These are phyloP conservation scores for Platerodrilus igneus DNA, from an alignment of 2,888 invertebrate species.

Conservation along the genomic window DNA sequence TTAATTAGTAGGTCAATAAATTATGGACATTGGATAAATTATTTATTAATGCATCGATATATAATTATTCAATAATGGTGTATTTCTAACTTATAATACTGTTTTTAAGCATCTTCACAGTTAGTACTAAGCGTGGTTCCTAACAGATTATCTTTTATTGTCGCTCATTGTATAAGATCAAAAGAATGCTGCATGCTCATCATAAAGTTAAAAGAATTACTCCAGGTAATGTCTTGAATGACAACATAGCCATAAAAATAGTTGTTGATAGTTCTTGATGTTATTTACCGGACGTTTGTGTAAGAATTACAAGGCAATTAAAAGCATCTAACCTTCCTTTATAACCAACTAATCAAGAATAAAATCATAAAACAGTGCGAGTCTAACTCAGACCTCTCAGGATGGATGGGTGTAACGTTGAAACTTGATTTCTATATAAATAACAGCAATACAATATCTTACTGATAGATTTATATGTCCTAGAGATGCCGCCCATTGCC, in stretches of 20 bases:
- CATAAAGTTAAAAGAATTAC: conserved; percentile 10
- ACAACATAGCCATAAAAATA: conserved; percentile 9
- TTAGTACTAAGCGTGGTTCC: too few relatives aligned
- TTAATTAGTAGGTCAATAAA: too few relatives aligned
- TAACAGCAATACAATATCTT: conserved; percentile 49
- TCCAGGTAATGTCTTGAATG: conserved; percentile 8
- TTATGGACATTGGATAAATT: too few relatives aligned
- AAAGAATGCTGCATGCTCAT: too few relatives aligned
- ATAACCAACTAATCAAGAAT: conserved; percentile 27
- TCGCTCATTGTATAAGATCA: too few relatives aligned
- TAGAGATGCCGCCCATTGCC: conserved; percentile 45
- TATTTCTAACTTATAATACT: too few relatives aligned
- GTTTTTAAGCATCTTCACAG: too few relatives aligned
- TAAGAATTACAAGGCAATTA: conserved; percentile 20
- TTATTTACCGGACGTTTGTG: conserved; percentile 11
- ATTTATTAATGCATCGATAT: too few relatives aligned
- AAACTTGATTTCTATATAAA: conserved; percentile 49
- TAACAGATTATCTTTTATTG: too few relatives aligned
- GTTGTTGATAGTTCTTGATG: conserved; percentile 11
- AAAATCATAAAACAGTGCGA: conserved; percentile 23
- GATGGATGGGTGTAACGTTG: conserved; percentile 48
- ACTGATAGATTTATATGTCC: conserved; percentile 48
- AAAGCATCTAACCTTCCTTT: conserved; percentile 20
- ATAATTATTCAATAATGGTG: too few relatives aligned
- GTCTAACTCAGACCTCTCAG: conserved; percentile 18